Base-by-base conservation (phyloP, 2,888 invertebrate genomes). In the Arrhopalites spinosus region DNA sequence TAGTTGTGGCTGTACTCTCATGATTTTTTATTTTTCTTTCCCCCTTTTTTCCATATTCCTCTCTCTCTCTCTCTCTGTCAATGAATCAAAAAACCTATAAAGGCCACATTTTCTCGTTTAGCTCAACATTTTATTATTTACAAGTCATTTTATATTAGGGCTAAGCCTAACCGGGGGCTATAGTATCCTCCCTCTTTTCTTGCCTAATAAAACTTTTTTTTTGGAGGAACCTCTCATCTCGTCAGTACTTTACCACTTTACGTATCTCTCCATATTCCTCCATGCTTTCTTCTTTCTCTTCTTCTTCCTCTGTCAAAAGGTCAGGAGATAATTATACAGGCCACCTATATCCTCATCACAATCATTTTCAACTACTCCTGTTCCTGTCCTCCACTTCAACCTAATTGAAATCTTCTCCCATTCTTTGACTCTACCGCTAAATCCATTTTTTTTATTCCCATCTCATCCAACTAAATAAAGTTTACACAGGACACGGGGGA, bases 151-250 rank as follows among this genome's bases (percentile, higher is more conserved):
- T 50, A 5, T 50, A 50, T 50, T 50, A 50, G 17, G 15, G 50
- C 50, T 50, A 30, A 25, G 36, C 36, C 23, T 67, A 5, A 67
- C 67, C 67, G 45, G 43, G 36, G 67, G 67, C 45, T 36, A 20
- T 23, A 5, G 45, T 20, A 67, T 45, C 67, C 67, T 67, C 67
- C 67, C 59, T 61, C 59, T 67, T 67, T 67, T 45, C 67, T 45
- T 67, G 43, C 67, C 47, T 25, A 67, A 67, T 67, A 67, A 67
- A 36, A 67, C 20, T 36, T 61, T 61, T 27, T 17, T 36, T 3
- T 7, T 3, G 23, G 27, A 27, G 25, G 25, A 13, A n/a, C 7
- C 64, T 64, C 30, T 17, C 30, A 29, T 53, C 64, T 13, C 13
- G 15, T n/a, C 64, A 17, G 64, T 36, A 64, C 64, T 64, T 64